Percentiles rank a stretch among this genome's conserved stretches.
These are phyloP conservation scores for Rachycentron canadum DNA, from an alignment of 2,797 vertebrate genomes.

Conservation along the genomic window DNA sequence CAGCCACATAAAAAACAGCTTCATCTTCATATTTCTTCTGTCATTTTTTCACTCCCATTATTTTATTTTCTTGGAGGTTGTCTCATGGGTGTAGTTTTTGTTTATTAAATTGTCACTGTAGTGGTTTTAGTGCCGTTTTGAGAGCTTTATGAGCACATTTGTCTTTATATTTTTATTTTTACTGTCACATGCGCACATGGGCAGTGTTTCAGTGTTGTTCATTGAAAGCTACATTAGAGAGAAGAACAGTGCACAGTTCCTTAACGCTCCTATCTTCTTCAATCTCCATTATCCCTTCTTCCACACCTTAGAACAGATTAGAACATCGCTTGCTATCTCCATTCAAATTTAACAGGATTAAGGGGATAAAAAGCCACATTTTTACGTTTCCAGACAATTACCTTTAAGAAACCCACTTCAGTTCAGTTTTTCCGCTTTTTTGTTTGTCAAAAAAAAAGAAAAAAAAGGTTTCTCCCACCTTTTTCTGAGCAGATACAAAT, in stretches of 20 bases:
- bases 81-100: background rate
- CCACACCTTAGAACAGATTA: conserved; percentile 81
- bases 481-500: conserved; percentile 60
- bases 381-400: conserved; percentile 80
- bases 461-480: conserved; percentile 53
- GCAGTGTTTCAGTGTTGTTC: background rate
- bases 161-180: conserved; percentile 28
- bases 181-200: conserved; percentile 9
- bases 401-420: conserved; percentile 68
- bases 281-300: conserved; percentile 76
- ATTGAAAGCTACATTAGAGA: conserved; percentile 26
- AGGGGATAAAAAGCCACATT: conserved; percentile 71
- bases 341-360: conserved; percentile 82
- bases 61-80: background rate
- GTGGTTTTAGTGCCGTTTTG: conserved; percentile 5
- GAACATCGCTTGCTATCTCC: conserved; percentile 68
- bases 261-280: conserved; percentile 62
- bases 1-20: conserved; percentile 24
- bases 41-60: conserved; percentile 2
- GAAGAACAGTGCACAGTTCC: conserved; percentile 11
- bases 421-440: conserved; percentile 44
- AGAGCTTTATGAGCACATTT: conserved; percentile 26
- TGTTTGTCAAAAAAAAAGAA: conserved; percentile 40
- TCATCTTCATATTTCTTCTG: background rate
- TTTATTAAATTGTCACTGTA: conserved; percentile 29